Percentiles rank a stretch among this genome's conserved stretches.
Conservation (phyloP, 1,140 invertebrate species). For the Drosophila pectinifera region DNA sequence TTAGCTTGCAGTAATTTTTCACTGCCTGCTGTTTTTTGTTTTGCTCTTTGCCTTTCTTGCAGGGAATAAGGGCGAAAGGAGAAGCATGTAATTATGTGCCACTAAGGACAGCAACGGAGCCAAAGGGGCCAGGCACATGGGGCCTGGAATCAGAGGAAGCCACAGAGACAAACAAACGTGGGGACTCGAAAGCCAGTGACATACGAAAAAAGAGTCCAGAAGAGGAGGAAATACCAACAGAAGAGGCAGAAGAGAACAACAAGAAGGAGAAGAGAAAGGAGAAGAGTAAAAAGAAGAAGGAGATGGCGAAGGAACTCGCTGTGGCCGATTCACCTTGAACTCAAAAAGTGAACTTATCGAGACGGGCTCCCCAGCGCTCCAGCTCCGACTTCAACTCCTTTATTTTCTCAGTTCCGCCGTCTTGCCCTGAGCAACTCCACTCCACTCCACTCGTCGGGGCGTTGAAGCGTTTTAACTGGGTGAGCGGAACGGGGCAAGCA, state of each 20-base stretch:
- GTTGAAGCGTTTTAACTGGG: constrained; percentile 61
- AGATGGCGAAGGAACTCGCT: constrained; percentile 31
- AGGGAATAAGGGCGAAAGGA: constrained; percentile 6
- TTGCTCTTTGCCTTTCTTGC: constrained; percentile 9
- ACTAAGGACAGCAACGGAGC: constrained; percentile 69
- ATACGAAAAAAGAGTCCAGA: constrained; percentile 33
- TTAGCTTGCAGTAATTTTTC: constrained; percentile 62
- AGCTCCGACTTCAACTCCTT: constrained; percentile 16
- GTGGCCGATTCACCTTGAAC: constrained; percentile 76
- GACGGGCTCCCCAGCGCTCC: constrained; percentile 22
- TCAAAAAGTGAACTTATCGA: constrained; percentile 75
- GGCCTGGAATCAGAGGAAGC: constrained; percentile 37
- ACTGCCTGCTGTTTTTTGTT: constrained; percentile 21
- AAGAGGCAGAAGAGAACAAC: constrained; percentile 1
- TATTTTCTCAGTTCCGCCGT: constrained; percentile 35
- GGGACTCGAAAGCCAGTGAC: constrained; percentile 47
- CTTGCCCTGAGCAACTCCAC: constrained; percentile 26
- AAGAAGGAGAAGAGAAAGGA: constrained; percentile 15
- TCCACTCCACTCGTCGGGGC: constrained; percentile 48
- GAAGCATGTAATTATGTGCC: constrained; percentile 71
- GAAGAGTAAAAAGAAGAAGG: neutral
- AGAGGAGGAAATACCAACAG: constrained; percentile 14
- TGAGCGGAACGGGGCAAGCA: constrained; percentile 13
- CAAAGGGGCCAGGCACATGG: constrained; percentile 65
- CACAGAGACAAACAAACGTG: constrained; percentile 40